phyloP scores from a whole-genome alignment of 64 coral and sea anemone species.

The Montipora sp. region DNA sequence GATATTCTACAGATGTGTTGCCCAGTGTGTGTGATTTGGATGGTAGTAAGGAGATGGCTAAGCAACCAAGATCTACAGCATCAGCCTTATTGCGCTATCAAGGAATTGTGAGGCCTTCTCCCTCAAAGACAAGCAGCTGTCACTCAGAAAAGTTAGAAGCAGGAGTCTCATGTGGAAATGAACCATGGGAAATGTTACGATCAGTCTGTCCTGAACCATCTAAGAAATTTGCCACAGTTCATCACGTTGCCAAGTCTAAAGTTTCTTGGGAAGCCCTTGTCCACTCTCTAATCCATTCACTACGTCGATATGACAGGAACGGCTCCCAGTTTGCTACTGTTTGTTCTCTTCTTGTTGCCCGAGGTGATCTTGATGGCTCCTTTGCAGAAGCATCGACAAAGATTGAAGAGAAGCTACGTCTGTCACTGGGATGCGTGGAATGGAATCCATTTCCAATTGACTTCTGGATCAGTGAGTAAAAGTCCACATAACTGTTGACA shows the following conservation, averaged over 20 bases:
- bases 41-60: slow-evolving; percentile 51
- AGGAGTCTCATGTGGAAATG: slow-evolving; percentile 69
- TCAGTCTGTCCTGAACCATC: slow-evolving; percentile 85
- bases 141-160: not conserved
- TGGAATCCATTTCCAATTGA: slow-evolving; percentile 93
- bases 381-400: slow-evolving; percentile 78
- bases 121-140: slow-evolving; percentile 1
- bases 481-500: too few relatives aligned
- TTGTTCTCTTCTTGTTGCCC: slow-evolving; percentile 78
- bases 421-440: slow-evolving; percentile 73
- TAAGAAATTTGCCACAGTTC: slow-evolving; percentile 89
- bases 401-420: slow-evolving; percentile 75
- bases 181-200: slow-evolving; percentile 89
- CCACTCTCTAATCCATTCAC: slow-evolving; percentile 81
- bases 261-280: slow-evolving; percentile 74
- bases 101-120: slow-evolving; percentile 48
- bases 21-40: not conserved
- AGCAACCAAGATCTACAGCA: slow-evolving; percentile 78
- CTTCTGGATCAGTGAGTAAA: slow-evolving; percentile 90
- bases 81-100: slow-evolving; percentile 86
- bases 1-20: not conserved
- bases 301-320: slow-evolving; percentile 72
- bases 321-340: slow-evolving; percentile 75
- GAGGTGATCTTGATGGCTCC: slow-evolving; percentile 67
- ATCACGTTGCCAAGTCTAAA: slow-evolving; percentile 72